Evolutionary conservation across 2,797 vertebrate species (phyloP), one percentile per base, ranked within the genome.

Genomic region (Antennarius maculatus): DNA sequence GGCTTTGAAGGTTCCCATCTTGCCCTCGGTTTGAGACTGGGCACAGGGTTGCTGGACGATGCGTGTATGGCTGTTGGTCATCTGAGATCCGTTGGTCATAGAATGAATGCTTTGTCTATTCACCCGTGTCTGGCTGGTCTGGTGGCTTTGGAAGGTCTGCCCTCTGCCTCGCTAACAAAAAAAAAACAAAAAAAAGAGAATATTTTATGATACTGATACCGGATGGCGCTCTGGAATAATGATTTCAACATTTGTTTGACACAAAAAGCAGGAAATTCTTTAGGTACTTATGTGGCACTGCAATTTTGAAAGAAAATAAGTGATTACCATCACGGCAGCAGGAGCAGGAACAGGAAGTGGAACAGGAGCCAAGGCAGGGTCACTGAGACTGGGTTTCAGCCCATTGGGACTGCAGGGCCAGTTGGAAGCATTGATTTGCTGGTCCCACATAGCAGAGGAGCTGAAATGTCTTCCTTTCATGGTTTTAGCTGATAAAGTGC

Each of bases 381-480:
- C 91, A 50, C 91, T 93, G 47, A 42, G 65, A 66, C 85, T 88
- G 56, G 66, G 4, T 74, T 84, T 88, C 48, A 93, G 23, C 34
- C 71, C 84, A 12, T 71, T 85, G 53, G 70, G 8, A 46, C 16
- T 4, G 8, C 64, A 54, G 8, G 60, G 17, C 78, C 54, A 76
- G 62, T 2, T 63, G 54, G 57, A 29, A 2, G n/a, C 0, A 9
- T 16, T 65, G 2, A 46, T 34, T 6, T 79, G 73, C 7, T 81
- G 69, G 0, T 92, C 91, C 84, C 73, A 82, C 34, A 11, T 42
- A 28, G 63, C 57, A 0, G 78, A 79, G 14, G n/a, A 31, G 71
- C 55, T 83, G 46, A 4, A 0, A 10, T 72, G 6, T 74, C 58
- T 71, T 55, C 65, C 48, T 58, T n/a, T 50, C 0, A 29, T 6